A percentile compares a stretch with the other conserved stretches of the same genome.
phyloP scores from a whole-genome alignment of 2,888 invertebrate genomes.

The Drosophila recens region DNA sequence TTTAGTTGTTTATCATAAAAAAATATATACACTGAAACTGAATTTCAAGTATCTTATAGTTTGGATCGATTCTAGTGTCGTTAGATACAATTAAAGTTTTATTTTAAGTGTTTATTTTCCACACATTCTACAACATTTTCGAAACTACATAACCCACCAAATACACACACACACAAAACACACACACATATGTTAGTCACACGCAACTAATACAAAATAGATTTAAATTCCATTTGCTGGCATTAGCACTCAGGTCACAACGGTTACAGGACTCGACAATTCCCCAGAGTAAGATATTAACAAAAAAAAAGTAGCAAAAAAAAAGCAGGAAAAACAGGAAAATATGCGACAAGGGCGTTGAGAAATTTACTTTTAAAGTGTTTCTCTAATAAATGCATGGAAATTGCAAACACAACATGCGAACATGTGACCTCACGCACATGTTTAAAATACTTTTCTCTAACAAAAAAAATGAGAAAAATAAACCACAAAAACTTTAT shows the following conservation, averaged over 20 bases:
- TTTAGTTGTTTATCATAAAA: no score
- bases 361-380: slow-evolving; percentile 79
- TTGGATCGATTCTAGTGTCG: neutral
- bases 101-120: slow-evolving; percentile 19
- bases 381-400: slow-evolving; percentile 73
- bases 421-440: slow-evolving; percentile 69
- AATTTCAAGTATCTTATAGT: no score
- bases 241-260: slow-evolving; percentile 78
- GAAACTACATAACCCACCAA: slow-evolving; percentile 22
- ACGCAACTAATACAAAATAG: slow-evolving; percentile 74
- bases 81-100: neutral
- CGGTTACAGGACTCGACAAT: slow-evolving; percentile 53
- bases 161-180: slow-evolving; percentile 38
- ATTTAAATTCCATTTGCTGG: slow-evolving; percentile 77
- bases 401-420: slow-evolving; percentile 39
- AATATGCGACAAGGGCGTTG: slow-evolving; percentile 58
- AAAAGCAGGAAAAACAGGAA: neutral
- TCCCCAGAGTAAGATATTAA: slow-evolving; percentile 56
- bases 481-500: slow-evolving; percentile 63
- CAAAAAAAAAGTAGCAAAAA: slow-evolving; percentile 1
- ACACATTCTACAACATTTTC: slow-evolving; percentile 35
- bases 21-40: no score
- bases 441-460: slow-evolving; percentile 68
- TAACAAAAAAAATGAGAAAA: slow-evolving; percentile 20
- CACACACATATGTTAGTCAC: slow-evolving; percentile 59